Conservation (phyloP, 1,140 invertebrate species). For the Musca vetustissima region DNA sequence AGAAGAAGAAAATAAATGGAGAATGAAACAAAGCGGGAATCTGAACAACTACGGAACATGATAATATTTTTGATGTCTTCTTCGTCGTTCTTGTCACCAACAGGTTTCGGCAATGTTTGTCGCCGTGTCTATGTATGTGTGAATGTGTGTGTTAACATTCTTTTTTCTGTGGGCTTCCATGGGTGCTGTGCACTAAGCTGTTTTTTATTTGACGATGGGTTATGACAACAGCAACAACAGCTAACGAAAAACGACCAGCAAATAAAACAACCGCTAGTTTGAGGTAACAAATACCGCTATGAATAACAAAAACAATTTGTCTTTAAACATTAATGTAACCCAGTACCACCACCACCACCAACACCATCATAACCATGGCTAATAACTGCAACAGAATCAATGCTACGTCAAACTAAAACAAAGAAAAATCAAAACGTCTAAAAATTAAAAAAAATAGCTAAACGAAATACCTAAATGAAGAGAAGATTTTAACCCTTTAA, state of each 20-base stretch:
- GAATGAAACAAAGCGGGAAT: too few relatives aligned
- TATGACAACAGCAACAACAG: neutral
- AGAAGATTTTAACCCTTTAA: conserved; percentile 1
- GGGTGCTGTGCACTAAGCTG: neutral
- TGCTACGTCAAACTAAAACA: neutral
- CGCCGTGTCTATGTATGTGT: neutral
- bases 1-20: too few relatives aligned
- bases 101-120: too few relatives aligned
- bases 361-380: too few relatives aligned
- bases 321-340: too few relatives aligned
- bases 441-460: conserved; percentile 5
- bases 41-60: neutral
- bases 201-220: neutral
- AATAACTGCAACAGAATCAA: too few relatives aligned
- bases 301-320: neutral
- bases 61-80: conserved; percentile 14
- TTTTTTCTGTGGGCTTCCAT: neutral
- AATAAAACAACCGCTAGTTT: conserved; percentile 9
- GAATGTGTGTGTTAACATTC: neutral
- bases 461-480: neutral
- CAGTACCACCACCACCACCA: too few relatives aligned
- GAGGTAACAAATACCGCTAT: conserved; percentile 20
- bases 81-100: too few relatives aligned
- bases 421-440: neutral
- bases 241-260: too few relatives aligned